Base-by-base conservation (phyloP, 2,888 invertebrate genomes). In the Andrena bucephala region DNA sequence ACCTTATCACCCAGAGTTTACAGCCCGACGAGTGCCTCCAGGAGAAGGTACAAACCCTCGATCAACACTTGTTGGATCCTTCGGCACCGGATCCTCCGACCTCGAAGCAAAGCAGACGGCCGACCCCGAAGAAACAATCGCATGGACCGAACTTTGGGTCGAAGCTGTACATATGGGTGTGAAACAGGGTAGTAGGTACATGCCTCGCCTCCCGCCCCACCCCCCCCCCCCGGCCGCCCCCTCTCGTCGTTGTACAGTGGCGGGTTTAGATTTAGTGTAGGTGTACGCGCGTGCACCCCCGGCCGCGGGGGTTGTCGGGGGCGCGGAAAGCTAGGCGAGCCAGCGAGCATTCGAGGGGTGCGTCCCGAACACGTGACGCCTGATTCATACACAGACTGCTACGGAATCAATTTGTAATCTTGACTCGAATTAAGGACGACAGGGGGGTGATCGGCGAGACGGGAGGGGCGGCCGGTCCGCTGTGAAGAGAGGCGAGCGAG, bases 361-460 rank as follows among this genome's bases (percentile, higher is more conserved):
- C 93, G 94, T 94, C 93, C 92, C 85, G 90, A 92, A 92, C 94
- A 94, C 91, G 93, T 94, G 94, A 94, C 94, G 94, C 94, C 92
- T 94, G 94, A 94, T 94, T 94, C 93, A 94, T 94, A 93, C 90
- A 93, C 93, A 93, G 92, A 93, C 93, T 92, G 93, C 93, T 92
- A 92, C 92, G 93, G 86, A 93, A 94, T 94, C 94, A 93, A 94
- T 94, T 94, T 94, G 94, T 93, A 94, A 94, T 94, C 93, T 94
- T 92, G 93, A 93, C 93, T 93, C 89, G 92, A 92, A 93, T 93
- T 93, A 93, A 92, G 92, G 91, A 92, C 91, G 89, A 88, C 75
- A 95, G 97, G 97, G 83, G 97, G 83, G 97, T 94, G 97, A 73
- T 97, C 93, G 97, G 77, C 54, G 66, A 29, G 67, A 48, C 95